phyloP scores from a whole-genome alignment of 2,888 invertebrate species.

The Pseudococcus jackbeardsleyi region DNA sequence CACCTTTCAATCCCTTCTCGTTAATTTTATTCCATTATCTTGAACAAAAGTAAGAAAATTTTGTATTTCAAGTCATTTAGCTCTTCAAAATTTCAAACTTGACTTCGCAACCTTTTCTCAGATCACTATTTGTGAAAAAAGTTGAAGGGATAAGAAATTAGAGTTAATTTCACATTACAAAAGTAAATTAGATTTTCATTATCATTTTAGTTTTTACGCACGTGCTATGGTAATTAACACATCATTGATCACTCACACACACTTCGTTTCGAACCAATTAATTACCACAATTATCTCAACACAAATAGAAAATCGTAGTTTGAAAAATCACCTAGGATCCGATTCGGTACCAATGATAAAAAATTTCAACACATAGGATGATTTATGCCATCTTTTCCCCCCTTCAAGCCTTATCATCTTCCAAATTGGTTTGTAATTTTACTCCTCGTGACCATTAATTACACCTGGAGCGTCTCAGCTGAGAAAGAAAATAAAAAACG shows the following conservation, averaged over 20 bases:
- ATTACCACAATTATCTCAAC: background rate
- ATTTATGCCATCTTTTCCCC: background rate
- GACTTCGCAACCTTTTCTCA: too few relatives aligned
- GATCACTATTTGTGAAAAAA: too few relatives aligned
- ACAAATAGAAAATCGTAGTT: background rate
- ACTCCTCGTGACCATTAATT: constrained; percentile 28
- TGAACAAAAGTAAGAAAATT: too few relatives aligned
- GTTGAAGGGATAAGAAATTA: too few relatives aligned
- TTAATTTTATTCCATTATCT: too few relatives aligned
- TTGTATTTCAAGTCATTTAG: too few relatives aligned
- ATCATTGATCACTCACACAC: background rate
- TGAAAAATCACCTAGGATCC: background rate
- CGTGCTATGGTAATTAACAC: background rate
- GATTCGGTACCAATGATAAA: constrained; percentile 20
- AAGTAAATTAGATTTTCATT: too few relatives aligned
- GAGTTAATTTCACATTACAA: too few relatives aligned
- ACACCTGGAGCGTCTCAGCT: background rate
- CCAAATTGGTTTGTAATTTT: constrained; percentile 21
- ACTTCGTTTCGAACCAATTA: background rate
- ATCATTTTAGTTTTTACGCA: too few relatives aligned
- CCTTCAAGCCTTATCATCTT: background rate
- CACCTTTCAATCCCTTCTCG: too few relatives aligned
- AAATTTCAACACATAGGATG: constrained; percentile 32
- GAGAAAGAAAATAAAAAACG: background rate
- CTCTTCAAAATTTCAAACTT: too few relatives aligned